These are phyloP conservation scores for Drosophila albomicans DNA, from an alignment of 1,140 invertebrate species.

Conservation along the genomic window DNA sequence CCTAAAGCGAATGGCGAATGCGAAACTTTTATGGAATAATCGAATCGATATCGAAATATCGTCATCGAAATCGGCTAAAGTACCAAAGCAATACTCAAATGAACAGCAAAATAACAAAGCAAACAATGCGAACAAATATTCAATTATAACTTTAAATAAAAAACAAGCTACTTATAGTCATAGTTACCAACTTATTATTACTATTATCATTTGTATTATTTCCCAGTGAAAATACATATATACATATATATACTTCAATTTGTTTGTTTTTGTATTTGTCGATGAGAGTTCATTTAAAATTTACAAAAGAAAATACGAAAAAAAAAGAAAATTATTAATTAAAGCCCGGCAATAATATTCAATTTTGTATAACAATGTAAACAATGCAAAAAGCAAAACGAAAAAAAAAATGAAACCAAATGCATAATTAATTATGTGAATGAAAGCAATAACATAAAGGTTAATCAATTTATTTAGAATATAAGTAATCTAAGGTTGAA, in stretches of 20 bases:
- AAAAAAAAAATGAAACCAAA: slow-evolving; percentile 29
- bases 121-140: slow-evolving; percentile 72
- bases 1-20: slow-evolving; percentile 16
- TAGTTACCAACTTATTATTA: slow-evolving; percentile 56
- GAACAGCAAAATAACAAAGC: slow-evolving; percentile 47
- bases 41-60: slow-evolving; percentile 56
- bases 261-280: slow-evolving; percentile 34
- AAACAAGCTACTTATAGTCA: slow-evolving; percentile 60
- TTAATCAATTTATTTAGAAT: slow-evolving; percentile 77
- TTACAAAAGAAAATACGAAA: slow-evolving; percentile 28
- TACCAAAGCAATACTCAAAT: slow-evolving; percentile 85
- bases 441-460: slow-evolving; percentile 75
- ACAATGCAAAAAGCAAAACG: slow-evolving; percentile 33
- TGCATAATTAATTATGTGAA: slow-evolving; percentile 66
- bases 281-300: slow-evolving; percentile 33
- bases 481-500: slow-evolving; percentile 73
- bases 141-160: slow-evolving; percentile 69
- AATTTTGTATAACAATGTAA: slow-evolving; percentile 82
- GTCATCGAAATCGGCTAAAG: slow-evolving; percentile 82
- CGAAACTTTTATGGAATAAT: slow-evolving; percentile 64
- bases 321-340: slow-evolving; percentile 49
- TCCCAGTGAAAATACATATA: slow-evolving; percentile 25
- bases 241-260: slow-evolving; percentile 15
- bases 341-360: slow-evolving; percentile 79
- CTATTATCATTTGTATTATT: slow-evolving; percentile 57